phyloP scores from a whole-genome alignment of 2,888 invertebrate genomes.

The Rhaphigaster nebulosa region DNA sequence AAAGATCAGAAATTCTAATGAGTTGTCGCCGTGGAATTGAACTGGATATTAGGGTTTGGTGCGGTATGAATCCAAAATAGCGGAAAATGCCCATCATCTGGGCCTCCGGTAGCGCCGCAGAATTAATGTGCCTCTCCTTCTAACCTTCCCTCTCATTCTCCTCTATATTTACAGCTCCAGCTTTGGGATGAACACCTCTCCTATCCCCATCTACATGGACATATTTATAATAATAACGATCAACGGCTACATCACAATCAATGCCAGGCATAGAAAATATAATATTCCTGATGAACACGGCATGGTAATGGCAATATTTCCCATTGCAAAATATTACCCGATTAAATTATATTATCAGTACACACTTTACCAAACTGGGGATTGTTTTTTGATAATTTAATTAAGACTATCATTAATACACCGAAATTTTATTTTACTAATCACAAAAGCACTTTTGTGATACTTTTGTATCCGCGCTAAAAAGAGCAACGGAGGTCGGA shows the following conservation, averaged over 20 bases:
- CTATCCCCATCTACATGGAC: not conserved
- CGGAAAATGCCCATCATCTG: slow-evolving; percentile 58
- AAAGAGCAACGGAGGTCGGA: not conserved
- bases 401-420: too few relatives aligned
- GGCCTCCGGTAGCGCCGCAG: not conserved
- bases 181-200: not conserved
- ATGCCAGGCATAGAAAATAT: not conserved
- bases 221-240: not conserved
- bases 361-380: too few relatives aligned
- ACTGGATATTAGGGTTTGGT: slow-evolving; percentile 49
- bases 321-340: too few relatives aligned
- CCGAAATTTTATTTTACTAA: too few relatives aligned
- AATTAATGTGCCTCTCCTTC: slow-evolving; percentile 31
- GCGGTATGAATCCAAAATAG: slow-evolving; percentile 58
- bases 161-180: slow-evolving; percentile 25
- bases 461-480: too few relatives aligned
- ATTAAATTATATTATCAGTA: too few relatives aligned
- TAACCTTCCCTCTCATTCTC: not conserved
- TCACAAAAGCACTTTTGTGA: too few relatives aligned
- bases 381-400: too few relatives aligned
- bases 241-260: not conserved
- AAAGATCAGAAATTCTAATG: slow-evolving; percentile 50
- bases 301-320: too few relatives aligned
- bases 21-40: slow-evolving; percentile 48
- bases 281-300: too few relatives aligned